Conservation (phyloP, 2,888 invertebrate genomes). For the Ectemnius continuus region DNA sequence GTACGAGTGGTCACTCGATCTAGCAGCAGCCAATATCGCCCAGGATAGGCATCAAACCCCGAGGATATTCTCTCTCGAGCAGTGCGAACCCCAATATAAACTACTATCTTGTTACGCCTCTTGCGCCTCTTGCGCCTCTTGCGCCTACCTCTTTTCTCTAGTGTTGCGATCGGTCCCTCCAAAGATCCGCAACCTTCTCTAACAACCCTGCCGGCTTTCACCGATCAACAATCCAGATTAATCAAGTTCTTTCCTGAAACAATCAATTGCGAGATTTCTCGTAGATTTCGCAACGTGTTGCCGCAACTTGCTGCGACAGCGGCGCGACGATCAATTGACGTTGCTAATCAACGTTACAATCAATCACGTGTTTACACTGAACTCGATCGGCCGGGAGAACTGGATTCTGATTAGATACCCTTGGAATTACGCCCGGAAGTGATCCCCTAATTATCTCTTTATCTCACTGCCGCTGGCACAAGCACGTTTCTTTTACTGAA, state of each 20-base stretch:
- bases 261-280: too few relatives aligned
- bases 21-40: slow-evolving; percentile 34
- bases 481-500: too few relatives aligned
- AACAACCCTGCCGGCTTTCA: too few relatives aligned
- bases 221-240: too few relatives aligned
- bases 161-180: too few relatives aligned
- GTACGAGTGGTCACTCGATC: slow-evolving; percentile 36
- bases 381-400: not conserved
- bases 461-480: not conserved
- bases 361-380: not conserved
- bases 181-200: too few relatives aligned
- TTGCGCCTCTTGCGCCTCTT: too few relatives aligned
- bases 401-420: not conserved
- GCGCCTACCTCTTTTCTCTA: too few relatives aligned
- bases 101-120: too few relatives aligned
- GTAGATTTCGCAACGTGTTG: too few relatives aligned
- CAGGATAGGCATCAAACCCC: slow-evolving; percentile 31
- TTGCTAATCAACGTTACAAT: not conserved
- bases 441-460: not conserved
- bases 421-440: not conserved
- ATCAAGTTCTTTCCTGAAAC: too few relatives aligned
- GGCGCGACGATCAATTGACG: not conserved
- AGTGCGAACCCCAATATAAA: too few relatives aligned
- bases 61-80: slow-evolving; percentile 17
- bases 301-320: not conserved